Base-by-base conservation (phyloP, 2,888 invertebrate species). In the Dendrolimus houi region DNA sequence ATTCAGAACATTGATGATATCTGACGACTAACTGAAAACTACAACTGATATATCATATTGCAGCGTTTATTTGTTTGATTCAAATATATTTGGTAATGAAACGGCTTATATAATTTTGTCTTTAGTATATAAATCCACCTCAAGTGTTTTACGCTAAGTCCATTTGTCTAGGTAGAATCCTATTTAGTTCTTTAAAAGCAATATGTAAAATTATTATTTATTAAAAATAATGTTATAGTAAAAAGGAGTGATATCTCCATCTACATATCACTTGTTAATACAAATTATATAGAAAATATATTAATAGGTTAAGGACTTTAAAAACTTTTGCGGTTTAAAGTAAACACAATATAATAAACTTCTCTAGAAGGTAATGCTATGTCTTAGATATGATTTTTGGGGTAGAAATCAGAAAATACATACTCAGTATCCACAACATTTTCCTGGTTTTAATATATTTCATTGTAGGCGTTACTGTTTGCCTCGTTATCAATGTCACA, bases 251-350 rank as follows among this genome's bases (percentile, higher is more conserved):
- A 83, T 87, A 73, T 69, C 88, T 89, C 87, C 85, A 81, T 72
- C 85, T 79, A 90, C 90, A 90, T 90, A 90, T 90, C 90, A 90
- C 87, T 89, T 89, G 89, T 88, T 88, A 88, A 81, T 87, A 88
- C 77, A 86, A 85, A 87, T 82, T 85, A 81, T 85, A 87, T 84
- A 76, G 47, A 47, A 47, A 47, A 47, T 47, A 47, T 47, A 47
- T 12, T 47, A 29, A 12, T 47, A 47, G 47, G 47, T 8, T 47
- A 47, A 47, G 47, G 12, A 47, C 47, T 47, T 47, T 9, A 47
- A 9, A 2, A 47, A 10, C 47, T 47, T 47, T 47, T 47, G 47
- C 47, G 12, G 47, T 47, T 47, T 47, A 47, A 10, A 12, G 12
- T 9, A 47, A 47, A 47, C 47, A 47, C 9, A 47, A 47, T 47